Evolutionary conservation across 2,113 vertebrate species (phyloP).

Genomic region (Columbina picui): DNA sequence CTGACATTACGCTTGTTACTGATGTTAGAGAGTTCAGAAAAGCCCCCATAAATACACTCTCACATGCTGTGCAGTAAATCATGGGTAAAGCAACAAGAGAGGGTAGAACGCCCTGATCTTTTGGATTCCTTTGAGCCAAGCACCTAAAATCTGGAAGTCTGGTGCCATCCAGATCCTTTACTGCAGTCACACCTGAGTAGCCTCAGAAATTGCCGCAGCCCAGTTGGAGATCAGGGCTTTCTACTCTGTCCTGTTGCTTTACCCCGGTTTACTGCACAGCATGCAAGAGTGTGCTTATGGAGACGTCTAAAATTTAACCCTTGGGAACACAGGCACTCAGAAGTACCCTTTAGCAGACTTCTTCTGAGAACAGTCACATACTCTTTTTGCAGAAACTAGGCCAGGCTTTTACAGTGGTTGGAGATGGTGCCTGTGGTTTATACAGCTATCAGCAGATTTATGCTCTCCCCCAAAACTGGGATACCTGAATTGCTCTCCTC

Average conservation of each 20-base stretch:
- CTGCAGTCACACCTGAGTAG: not conserved
- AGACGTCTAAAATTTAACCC: not conserved
- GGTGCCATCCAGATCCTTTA: not conserved
- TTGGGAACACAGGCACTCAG: not conserved
- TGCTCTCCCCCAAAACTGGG: not conserved
- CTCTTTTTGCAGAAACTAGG: not conserved
- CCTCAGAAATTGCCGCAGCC: not conserved
- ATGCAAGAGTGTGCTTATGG: not conserved
- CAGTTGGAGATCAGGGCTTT: not conserved
- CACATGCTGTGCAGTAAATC: not conserved
- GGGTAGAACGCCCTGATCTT: not conserved
- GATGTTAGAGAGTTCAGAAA: not conserved
- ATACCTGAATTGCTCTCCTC: not conserved
- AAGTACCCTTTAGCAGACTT: not conserved
- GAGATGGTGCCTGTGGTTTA: not conserved
- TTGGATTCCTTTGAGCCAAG: not conserved
- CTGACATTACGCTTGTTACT: not conserved
- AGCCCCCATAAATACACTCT: not conserved
- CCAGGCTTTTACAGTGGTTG: not conserved
- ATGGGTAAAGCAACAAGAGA: not conserved
- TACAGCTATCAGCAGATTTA: not conserved
- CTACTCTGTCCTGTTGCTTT: not conserved
- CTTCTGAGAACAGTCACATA: not conserved
- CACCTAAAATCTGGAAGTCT: not conserved
- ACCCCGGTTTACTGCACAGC: not conserved